phyloP scores from a whole-genome alignment of 1,140 invertebrate genomes.

The Calliopsis andreniformis region DNA sequence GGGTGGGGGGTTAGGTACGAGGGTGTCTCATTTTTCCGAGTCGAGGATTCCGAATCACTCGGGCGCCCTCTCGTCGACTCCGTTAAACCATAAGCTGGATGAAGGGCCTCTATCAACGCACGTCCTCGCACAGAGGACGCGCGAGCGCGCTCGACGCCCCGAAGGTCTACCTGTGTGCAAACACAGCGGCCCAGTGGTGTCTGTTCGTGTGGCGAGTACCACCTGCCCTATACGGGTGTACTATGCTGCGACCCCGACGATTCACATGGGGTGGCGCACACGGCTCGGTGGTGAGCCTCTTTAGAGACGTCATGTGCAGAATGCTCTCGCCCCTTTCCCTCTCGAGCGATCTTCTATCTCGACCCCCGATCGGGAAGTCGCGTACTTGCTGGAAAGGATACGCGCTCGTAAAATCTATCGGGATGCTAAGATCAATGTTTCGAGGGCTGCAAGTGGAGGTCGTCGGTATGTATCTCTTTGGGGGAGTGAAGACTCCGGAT shows the following conservation, averaged over 20 bases:
- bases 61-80: constrained; percentile 30
- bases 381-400: too few relatives aligned
- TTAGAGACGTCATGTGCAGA: constrained; percentile 40
- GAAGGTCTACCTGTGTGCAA: constrained; percentile 26
- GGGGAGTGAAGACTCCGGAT: too few relatives aligned
- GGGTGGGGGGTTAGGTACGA: not conserved
- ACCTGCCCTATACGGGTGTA: constrained; percentile 67
- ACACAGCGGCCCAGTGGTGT: not conserved
- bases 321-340: constrained; percentile 5
- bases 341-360: constrained; percentile 23
- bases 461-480: too few relatives aligned
- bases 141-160: not conserved
- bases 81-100: constrained; percentile 44
- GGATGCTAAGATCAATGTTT: too few relatives aligned
- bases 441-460: too few relatives aligned
- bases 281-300: constrained; percentile 28
- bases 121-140: not conserved
- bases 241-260: constrained; percentile 63
- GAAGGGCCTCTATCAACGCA: constrained; percentile 5
- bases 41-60: constrained; percentile 33
- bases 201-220: constrained; percentile 55
- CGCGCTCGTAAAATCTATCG: too few relatives aligned
- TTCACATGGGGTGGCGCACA: constrained; percentile 60
- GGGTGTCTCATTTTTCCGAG: constrained; percentile 42
- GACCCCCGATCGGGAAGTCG: constrained; percentile 2